Base-by-base conservation (phyloP, 2,888 invertebrate genomes). In the Pristionchus arcanus region DNA sequence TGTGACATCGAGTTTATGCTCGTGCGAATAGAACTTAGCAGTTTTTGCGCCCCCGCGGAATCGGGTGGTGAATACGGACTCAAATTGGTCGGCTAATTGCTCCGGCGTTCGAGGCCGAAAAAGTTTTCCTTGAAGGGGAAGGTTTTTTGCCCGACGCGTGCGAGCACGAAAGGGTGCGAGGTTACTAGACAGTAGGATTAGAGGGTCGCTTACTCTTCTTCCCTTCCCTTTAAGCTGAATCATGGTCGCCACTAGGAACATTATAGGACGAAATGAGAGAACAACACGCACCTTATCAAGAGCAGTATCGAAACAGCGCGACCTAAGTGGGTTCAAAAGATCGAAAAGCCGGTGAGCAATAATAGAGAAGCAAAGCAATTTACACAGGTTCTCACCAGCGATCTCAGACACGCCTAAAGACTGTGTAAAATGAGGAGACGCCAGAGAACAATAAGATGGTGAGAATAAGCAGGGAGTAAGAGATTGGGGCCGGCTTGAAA, bases 1-100 rank as follows among this genome's bases (percentile, higher is more conserved):
- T 31, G 77, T 49, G 77, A 71, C 42, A 77, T 77, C 77, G 77
- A 77, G 81, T 81, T 81, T 81, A 15, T 34, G 49, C 81, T n/a
- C n/a, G n/a, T n/a, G 5, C 49, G n/a, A 9, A n/a, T 7, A 42
- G 49, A 81, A 81, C 81, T 81, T n/a, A 42, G 25, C 81, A 53
- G 49, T 81, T 81, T 53, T 81, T 74, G 74, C 71, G 71, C 74
- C 37, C 74, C 34, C 63, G 34, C 71, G n/a, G 81, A 19, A 42
- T n/a, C n/a, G n/a, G n/a, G n/a, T n/a, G n/a, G n/a, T 13, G 19
- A 81, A 81, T 81, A n/a, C 34, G 81, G 81, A 81, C 81, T 53
- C 4, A 28, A 28, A 28, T 49, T 42, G 81, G 81, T 81, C 81
- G 81, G 28, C 42, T 49, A 53, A 81, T 49, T 42, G 81, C 49